phyloP scores from a whole-genome alignment of 2,888 invertebrate species.

The Chrysodeixis includens region DNA sequence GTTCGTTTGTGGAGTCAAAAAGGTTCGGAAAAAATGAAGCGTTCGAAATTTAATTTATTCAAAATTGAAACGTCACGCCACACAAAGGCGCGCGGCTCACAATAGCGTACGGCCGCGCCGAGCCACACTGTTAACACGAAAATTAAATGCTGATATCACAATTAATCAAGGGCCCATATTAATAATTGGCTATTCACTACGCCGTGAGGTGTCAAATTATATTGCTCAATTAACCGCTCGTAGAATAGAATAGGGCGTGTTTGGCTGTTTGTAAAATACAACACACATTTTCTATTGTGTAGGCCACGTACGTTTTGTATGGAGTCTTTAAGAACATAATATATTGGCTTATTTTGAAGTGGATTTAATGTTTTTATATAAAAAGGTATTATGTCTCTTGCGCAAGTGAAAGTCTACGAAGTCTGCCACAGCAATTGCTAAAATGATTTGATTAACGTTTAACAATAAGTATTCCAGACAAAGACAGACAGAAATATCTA shows the following conservation, averaged over 20 bases:
- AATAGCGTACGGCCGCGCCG: constrained; percentile 74
- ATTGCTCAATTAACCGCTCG: constrained; percentile 87
- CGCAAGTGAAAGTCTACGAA: constrained; percentile 27
- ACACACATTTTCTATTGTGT: constrained; percentile 56
- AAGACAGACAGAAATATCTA: too few relatives aligned
- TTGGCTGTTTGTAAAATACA: constrained; percentile 77
- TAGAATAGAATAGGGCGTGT: constrained; percentile 85
- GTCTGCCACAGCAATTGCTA: constrained; percentile 25
- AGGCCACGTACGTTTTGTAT: constrained; percentile 16
- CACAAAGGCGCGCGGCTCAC: constrained; percentile 84
- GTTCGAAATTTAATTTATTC: constrained; percentile 90
- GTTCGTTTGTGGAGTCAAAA: constrained; percentile 74
- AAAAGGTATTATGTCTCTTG: constrained; percentile 15
- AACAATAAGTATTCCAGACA: too few relatives aligned
- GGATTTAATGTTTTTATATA: constrained; percentile 17
- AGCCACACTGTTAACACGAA: constrained; percentile 87
- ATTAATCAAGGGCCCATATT: constrained; percentile 89
- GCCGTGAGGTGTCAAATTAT: constrained; percentile 88
- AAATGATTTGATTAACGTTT: constrained; percentile 24
- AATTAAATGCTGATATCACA: constrained; percentile 90
- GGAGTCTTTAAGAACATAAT: constrained; percentile 23
- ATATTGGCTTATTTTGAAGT: constrained; percentile 14
- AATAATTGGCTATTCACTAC: constrained; percentile 89
- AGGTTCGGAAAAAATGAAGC: constrained; percentile 85
- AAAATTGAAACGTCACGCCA: constrained; percentile 89